A percentile compares a stretch with the other conserved stretches of the same genome.
Conservation (phyloP, 2,888 invertebrate genomes). For the Seira ritae region DNA sequence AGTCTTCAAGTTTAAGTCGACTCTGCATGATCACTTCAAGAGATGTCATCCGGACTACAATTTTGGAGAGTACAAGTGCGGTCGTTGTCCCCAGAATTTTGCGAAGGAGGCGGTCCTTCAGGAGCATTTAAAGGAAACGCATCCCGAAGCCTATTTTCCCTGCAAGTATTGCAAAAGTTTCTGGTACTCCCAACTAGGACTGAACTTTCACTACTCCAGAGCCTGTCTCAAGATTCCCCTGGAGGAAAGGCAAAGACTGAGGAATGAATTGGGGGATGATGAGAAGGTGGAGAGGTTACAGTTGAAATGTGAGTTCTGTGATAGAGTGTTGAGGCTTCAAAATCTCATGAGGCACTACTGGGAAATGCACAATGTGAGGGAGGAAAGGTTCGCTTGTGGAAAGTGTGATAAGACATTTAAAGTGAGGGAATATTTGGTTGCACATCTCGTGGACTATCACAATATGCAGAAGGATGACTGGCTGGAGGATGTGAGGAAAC, state of each 20-base stretch:
- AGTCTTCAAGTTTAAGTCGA: slow-evolving; percentile 21
- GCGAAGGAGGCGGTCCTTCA: background rate
- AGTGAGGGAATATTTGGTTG: slow-evolving; percentile 35
- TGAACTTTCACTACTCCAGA: slow-evolving; percentile 27
- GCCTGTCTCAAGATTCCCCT: background rate
- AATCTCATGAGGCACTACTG: slow-evolving; percentile 29
- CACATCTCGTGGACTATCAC: slow-evolving; percentile 37
- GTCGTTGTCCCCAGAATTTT: slow-evolving; percentile 26
- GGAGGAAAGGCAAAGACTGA: background rate
- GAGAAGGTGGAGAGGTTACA: slow-evolving; percentile 9
- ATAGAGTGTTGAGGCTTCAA: background rate
- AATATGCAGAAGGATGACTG: background rate
- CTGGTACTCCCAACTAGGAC: background rate
- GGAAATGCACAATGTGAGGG: slow-evolving; percentile 37
- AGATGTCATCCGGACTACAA: slow-evolving; percentile 6
- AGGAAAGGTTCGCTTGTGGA: slow-evolving; percentile 24
- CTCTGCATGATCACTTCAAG: slow-evolving; percentile 1
- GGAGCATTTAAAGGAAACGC: slow-evolving; percentile 11
- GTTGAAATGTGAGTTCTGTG: slow-evolving; percentile 25
- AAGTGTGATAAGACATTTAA: slow-evolving; percentile 29
- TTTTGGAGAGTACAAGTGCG: background rate
- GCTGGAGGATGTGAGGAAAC: background rate
- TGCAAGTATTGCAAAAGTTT: slow-evolving; percentile 18
- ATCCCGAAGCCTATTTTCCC: slow-evolving; percentile 35
- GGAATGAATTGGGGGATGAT: background rate